A percentile compares a stretch with the other conserved stretches of the same genome.
Conservation (phyloP, 2,113 vertebrate genomes). For the Oncorhynchus kisutch region DNA sequence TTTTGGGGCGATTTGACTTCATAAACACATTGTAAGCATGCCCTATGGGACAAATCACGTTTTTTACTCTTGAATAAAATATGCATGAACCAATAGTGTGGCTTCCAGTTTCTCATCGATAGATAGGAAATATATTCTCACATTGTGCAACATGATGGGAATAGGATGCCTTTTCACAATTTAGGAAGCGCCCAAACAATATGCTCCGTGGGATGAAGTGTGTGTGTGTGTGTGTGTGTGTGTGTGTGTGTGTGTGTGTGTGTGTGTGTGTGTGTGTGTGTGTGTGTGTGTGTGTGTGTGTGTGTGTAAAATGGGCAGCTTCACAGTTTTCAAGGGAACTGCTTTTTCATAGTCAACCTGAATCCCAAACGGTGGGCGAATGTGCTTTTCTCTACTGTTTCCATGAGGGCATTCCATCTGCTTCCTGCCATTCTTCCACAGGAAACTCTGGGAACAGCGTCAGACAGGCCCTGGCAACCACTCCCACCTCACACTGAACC, state of each 20-base stretch:
- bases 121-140: neutral
- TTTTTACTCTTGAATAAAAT: conserved; percentile 90
- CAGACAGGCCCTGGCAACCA: neutral
- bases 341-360: conserved; percentile 9
- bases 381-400: conserved; percentile 42
- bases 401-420: conserved; percentile 69
- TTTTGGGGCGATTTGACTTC: conserved; percentile 81
- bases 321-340: neutral
- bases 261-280: no score
- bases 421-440: conserved; percentile 88
- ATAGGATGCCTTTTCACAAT: neutral
- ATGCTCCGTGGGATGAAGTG: neutral
- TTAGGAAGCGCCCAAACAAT: no score
- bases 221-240: no score
- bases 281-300: no score
- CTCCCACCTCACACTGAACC: conserved; percentile 24
- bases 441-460: conserved; percentile 66
- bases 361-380: neutral
- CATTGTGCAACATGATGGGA: neutral
- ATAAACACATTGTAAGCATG: conserved; percentile 84
- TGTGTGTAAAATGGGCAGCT: no score
- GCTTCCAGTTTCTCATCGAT: conserved; percentile 15
- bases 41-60: conserved; percentile 85
- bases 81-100: conserved; percentile 78
- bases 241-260: no score